Percentiles rank a stretch among this genome's conserved stretches.
phyloP scores from a whole-genome alignment of 2,888 invertebrate species.

The Andrena bicolor region DNA sequence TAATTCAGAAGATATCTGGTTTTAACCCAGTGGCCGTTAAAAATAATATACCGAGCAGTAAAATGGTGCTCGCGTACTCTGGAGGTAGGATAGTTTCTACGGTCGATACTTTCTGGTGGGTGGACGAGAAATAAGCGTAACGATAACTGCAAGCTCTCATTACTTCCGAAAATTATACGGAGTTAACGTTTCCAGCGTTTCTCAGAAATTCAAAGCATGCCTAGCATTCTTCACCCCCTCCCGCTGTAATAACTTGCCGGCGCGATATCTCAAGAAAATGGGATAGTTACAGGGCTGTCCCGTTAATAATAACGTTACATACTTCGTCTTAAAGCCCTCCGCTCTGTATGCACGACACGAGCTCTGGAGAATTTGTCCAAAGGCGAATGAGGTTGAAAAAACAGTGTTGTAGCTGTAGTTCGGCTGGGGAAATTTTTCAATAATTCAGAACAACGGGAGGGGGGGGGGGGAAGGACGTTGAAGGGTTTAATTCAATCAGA shows the following conservation, averaged over 20 bases:
- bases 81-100: background rate
- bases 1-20: too few species aligned
- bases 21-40: too few species aligned
- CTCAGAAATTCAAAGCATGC: background rate
- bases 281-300: constrained; percentile 2
- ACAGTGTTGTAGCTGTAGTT: background rate
- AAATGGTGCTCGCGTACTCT: background rate
- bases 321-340: background rate
- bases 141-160: background rate
- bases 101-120: background rate
- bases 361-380: background rate
- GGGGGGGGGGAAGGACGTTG: background rate
- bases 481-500: constrained; percentile 28
- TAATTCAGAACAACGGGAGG: constrained; percentile 5
- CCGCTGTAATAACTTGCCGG: background rate
- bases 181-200: constrained; percentile 11
- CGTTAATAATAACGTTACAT: constrained; percentile 28
- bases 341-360: background rate
- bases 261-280: constrained; percentile 9
- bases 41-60: too few species aligned
- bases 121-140: background rate
- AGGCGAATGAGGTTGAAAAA: background rate
- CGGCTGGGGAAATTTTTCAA: constrained; percentile 10
- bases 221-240: background rate
- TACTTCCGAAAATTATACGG: background rate